A percentile compares a stretch with the other conserved stretches of the same genome.
Evolutionary conservation across 2,888 invertebrate species (phyloP).

Genomic region (Apamea crenata): DNA sequence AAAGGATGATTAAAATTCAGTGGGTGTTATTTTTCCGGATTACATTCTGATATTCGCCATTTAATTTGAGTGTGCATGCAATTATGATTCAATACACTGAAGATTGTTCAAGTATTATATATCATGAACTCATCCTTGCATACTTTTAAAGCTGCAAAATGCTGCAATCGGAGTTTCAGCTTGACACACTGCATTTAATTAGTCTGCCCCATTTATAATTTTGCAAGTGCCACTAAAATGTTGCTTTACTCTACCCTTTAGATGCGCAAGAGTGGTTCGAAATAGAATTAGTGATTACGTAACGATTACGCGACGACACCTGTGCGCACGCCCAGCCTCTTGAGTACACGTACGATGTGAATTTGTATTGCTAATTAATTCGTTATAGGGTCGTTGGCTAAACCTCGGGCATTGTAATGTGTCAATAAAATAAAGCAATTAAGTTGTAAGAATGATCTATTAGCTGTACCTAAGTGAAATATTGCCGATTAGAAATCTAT

Average conservation of each 20-base stretch:
- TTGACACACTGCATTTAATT: conserved; percentile 5
- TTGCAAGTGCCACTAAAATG: conserved; percentile 40
- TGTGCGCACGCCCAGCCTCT: conserved; percentile 59
- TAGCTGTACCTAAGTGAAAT: not conserved
- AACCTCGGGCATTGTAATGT: conserved; percentile 40
- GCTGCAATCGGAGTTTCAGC: not conserved
- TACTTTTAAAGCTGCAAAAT: not conserved
- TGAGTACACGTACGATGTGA: conserved; percentile 47
- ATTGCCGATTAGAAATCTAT: not conserved
- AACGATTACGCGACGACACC: conserved; percentile 68
- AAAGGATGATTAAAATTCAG: not conserved
- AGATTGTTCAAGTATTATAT: not conserved
- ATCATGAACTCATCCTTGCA: not conserved
- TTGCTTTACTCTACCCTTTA: conserved; percentile 55
- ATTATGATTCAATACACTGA: not conserved
- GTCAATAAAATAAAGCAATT: conserved; percentile 27
- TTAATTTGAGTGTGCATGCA: not conserved
- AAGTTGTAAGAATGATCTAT: not conserved
- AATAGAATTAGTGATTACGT: conserved; percentile 69
- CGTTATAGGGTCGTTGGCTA: conserved; percentile 46
- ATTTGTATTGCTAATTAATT: conserved; percentile 64
- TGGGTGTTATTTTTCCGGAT: not conserved
- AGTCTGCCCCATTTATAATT: conserved; percentile 16
- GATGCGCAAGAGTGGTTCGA: conserved; percentile 60
- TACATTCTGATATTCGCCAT: not conserved